Evolutionary conservation across 2,888 invertebrate species (phyloP), one percentile per base, ranked within the genome.

Genomic region (Sphaerophoria taeniata): DNA sequence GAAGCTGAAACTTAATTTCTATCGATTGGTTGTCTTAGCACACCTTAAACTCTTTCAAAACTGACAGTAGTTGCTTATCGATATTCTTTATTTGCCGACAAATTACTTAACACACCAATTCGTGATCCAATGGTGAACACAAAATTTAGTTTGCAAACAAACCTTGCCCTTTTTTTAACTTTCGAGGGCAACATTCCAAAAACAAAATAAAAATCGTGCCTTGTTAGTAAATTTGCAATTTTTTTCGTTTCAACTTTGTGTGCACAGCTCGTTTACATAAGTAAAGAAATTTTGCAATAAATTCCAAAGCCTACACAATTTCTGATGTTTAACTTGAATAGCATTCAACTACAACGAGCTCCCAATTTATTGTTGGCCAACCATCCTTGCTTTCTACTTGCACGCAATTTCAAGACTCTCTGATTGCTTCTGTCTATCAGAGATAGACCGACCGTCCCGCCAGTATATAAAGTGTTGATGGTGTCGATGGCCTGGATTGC

Each of bases 301-400:
- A 65, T 65, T 65, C 65, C 65, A 65, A 65, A 12, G 34, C 14
- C 47, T 60, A 39, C 36, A 58, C 24, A 24, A 24, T 43, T 43
- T 43, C 43, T 43, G 43, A 43, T 43, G 11, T 9, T 43, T 24
- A 24, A 24, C 24, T 24, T 24, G 24, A 24, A 24, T 24, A 24
- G 1, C 24, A 24, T 24, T 24, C 1, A 24, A 24, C 1, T 24
- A 2, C 2, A 24, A 24, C 2, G 24, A 24, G 31, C 24, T 24
- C 24, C 45, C 9, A 7, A 53, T 12, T n/a, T 56, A 56, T 49
- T 60, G 73, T 24, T 24, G 24, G 24, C 24, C 24, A 24, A 63
- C 71, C 84, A 84, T 84, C 80, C 70, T 79, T 84, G 72, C 75
- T 75, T 84, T 80, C 79, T 79, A 70, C 24, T 24, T n/a, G 55